A percentile compares a stretch with the other conserved stretches of the same genome.
phyloP scores from a whole-genome alignment of 2,113 vertebrate species.

The Eolophus roseicapilla region DNA sequence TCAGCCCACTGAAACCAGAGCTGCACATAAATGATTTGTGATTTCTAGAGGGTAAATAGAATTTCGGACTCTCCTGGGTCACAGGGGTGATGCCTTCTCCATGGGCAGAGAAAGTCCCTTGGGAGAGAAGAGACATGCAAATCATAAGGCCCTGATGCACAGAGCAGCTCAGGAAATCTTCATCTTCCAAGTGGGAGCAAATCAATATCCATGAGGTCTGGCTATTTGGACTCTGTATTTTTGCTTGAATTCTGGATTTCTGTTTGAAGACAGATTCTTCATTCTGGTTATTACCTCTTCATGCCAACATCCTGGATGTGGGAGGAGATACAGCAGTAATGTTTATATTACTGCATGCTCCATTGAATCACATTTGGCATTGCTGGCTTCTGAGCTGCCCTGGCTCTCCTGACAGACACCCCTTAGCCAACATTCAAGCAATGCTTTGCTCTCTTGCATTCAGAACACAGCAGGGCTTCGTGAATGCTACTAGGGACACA shows the following conservation, averaged over 20 bases:
- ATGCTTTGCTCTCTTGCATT: neutral
- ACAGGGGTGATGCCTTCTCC: neutral
- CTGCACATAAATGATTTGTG: conserved; percentile 53
- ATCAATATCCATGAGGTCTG: neutral
- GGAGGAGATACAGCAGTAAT: neutral
- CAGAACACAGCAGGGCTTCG: neutral
- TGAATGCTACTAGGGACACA: neutral
- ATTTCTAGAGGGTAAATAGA: conserved; percentile 61
- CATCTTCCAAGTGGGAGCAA: neutral
- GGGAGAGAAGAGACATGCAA: conserved; percentile 16
- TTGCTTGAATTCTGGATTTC: neutral
- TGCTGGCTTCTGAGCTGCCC: neutral
- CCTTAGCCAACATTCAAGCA: neutral
- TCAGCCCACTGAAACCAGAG: conserved; percentile 49
- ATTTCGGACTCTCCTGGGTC: conserved; percentile 50
- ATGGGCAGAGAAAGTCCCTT: neutral
- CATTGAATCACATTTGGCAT: neutral
- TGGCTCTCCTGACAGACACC: neutral
- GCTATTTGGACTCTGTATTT: neutral
- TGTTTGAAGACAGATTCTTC: neutral
- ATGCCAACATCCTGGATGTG: neutral
- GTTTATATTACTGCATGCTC: neutral
- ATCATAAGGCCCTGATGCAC: neutral
- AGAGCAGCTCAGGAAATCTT: neutral
- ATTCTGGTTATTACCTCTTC: neutral